Conservation (phyloP, 37 sponge, comb jelly and placozoan genomes). For the Cliona cf. orientalis region DNA sequence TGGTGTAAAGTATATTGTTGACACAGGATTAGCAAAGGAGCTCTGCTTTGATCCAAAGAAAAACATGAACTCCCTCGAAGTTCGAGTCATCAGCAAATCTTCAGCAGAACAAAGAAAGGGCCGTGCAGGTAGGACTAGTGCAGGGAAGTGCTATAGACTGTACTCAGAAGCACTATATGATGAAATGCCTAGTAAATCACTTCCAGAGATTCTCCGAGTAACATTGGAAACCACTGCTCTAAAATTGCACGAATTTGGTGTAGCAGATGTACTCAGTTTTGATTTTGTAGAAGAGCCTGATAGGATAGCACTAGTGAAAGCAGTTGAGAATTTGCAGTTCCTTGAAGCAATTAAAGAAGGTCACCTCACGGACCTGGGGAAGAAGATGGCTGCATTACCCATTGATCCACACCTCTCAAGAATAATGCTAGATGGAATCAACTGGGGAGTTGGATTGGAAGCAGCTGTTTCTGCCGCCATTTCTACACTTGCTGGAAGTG, state of each 20-base stretch:
- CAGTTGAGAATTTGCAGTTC: constrained; percentile 65
- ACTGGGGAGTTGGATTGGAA: constrained; percentile 30
- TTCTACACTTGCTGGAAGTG: constrained; percentile 40
- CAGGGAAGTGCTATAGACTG: constrained; percentile 81
- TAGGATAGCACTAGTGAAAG: constrained; percentile 23
- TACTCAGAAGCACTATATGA: constrained; percentile 50
- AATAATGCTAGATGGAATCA: constrained; percentile 44
- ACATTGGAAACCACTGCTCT: constrained; percentile 46
- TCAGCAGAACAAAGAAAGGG: constrained; percentile 82
- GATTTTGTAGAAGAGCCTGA: constrained; percentile 76
- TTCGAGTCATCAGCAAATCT: constrained; percentile 55
- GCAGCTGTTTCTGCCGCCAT: constrained; percentile 44
- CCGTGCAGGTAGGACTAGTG: constrained; percentile 65
- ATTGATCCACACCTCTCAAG: constrained; percentile 62
- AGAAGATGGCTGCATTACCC: constrained; percentile 49
- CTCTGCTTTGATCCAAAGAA: constrained; percentile 64
- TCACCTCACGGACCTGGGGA: constrained; percentile 50
- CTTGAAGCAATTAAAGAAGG: constrained; percentile 56
- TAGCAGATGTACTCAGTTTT: constrained; percentile 56
- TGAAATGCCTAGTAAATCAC: constrained; percentile 30
- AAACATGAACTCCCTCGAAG: constrained; percentile 65
- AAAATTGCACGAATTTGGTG: constrained; percentile 67
- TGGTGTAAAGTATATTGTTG: constrained; percentile 78
- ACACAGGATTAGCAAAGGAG: constrained; percentile 83
- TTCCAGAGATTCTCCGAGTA: constrained; percentile 69